Evolutionary conservation across 2,888 invertebrate species (phyloP).

Genomic region (Philopedon plagiatum): DNA sequence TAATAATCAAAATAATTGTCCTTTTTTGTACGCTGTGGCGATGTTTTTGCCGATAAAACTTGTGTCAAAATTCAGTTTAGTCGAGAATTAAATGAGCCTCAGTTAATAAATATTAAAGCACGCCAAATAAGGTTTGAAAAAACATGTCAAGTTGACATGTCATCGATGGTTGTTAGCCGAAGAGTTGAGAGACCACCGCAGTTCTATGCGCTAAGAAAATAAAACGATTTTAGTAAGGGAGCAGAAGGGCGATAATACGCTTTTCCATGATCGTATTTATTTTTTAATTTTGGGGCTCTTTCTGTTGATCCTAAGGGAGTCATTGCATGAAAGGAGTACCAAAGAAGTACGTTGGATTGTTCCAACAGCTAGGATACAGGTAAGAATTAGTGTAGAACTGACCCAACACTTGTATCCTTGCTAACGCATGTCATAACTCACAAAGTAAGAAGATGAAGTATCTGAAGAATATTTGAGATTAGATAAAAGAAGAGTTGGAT

Average conservation of each 20-base stretch:
- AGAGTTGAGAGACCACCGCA: conserved; percentile 63
- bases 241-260: neutral
- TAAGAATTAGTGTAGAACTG: no score
- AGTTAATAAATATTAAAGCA: conserved; percentile 59
- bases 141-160: conserved; percentile 66
- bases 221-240: conserved; percentile 7
- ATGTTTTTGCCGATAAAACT: conserved; percentile 4
- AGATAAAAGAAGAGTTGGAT: no score
- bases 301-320: no score
- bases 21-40: neutral
- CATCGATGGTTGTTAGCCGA: conserved; percentile 50
- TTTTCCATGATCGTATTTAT: no score
- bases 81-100: conserved; percentile 36
- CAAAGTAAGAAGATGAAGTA: no score
- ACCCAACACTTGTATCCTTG: no score
- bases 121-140: conserved; percentile 65
- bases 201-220: neutral
- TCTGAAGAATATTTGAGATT: no score
- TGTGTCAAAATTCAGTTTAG: neutral
- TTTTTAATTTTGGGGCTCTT: no score
- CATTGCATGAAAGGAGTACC: no score
- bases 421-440: no score
- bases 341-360: no score
- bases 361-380: no score
- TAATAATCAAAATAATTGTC: neutral